Conservation (phyloP, 2,888 invertebrate genomes). For the Actias luna region DNA sequence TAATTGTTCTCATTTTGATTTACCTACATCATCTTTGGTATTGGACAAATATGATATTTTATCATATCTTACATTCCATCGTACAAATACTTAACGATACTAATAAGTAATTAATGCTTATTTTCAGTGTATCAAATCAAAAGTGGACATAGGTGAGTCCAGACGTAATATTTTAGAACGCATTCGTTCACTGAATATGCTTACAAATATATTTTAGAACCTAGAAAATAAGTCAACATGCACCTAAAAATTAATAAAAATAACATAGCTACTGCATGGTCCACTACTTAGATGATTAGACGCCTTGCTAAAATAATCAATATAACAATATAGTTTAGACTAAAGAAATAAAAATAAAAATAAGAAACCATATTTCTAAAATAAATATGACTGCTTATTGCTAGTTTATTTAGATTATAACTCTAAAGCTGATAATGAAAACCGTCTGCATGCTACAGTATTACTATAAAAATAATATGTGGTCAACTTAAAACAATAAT, state of each 20-base stretch:
- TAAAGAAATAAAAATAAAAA: not conserved
- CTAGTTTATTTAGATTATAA: not conserved
- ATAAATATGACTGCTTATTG: not conserved
- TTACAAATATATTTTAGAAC: conserved; percentile 26
- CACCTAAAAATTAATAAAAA: not conserved
- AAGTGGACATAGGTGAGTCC: conserved; percentile 73
- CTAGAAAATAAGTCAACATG: not conserved
- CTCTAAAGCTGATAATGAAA: not conserved
- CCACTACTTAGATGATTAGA: not conserved
- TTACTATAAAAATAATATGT: not conserved
- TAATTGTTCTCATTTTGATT: no score
- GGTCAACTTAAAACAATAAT: not conserved
- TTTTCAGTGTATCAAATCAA: conserved; percentile 78
- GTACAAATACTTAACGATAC: not conserved
- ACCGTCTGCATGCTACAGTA: not conserved
- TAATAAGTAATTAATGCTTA: conserved; percentile 44
- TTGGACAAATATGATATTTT: not conserved
- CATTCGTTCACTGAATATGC: conserved; percentile 37
- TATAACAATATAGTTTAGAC: not conserved
- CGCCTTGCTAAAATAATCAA: conserved; percentile 4
- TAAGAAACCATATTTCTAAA: not conserved
- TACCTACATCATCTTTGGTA: not conserved
- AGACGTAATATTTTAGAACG: conserved; percentile 49
- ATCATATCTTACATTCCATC: not conserved
- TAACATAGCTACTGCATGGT: conserved; percentile 4